Evolutionary conservation across 2,113 vertebrate species (phyloP).

Genomic region (Lontra canadensis): DNA sequence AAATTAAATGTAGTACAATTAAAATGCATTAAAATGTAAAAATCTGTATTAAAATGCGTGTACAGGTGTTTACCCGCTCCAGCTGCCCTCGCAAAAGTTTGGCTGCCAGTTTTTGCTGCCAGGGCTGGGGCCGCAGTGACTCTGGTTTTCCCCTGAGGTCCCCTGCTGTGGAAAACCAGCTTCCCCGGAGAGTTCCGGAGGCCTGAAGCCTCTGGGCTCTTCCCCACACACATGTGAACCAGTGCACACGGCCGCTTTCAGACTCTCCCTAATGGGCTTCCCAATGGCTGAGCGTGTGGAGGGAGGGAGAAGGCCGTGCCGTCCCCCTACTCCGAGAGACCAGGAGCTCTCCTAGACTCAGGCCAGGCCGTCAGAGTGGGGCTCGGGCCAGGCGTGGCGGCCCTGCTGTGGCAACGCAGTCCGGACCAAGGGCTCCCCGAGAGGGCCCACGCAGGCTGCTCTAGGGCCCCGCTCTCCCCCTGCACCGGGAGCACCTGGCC

Average conservation of each 20-base stretch:
- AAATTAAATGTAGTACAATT: too few relatives aligned
- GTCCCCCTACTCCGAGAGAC: not conserved
- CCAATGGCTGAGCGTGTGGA: not conserved
- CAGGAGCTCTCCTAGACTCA: not conserved
- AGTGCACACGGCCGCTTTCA: not conserved
- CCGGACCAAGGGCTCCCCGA: accelerated
- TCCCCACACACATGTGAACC: not conserved
- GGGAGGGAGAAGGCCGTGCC: not conserved
- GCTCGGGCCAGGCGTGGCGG: not conserved
- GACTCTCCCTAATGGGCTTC: not conserved
- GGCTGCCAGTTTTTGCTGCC: not conserved
- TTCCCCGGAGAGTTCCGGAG: not conserved
- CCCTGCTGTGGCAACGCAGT: not conserved
- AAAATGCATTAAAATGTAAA: too few relatives aligned
- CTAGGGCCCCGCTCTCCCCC: not conserved
- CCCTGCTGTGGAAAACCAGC: not conserved
- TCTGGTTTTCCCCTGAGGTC: not conserved
- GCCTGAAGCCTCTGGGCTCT: not conserved
- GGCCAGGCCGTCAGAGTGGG: too few relatives aligned
- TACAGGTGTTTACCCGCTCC: too few relatives aligned
- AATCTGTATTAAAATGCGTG: too few relatives aligned
- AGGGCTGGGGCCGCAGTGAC: not conserved
- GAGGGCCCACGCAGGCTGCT: not conserved
- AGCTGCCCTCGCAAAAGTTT: not conserved
- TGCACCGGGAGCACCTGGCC: not conserved